Base-by-base conservation (phyloP, 2,113 vertebrate genomes). In the Sula dactylatra region DNA sequence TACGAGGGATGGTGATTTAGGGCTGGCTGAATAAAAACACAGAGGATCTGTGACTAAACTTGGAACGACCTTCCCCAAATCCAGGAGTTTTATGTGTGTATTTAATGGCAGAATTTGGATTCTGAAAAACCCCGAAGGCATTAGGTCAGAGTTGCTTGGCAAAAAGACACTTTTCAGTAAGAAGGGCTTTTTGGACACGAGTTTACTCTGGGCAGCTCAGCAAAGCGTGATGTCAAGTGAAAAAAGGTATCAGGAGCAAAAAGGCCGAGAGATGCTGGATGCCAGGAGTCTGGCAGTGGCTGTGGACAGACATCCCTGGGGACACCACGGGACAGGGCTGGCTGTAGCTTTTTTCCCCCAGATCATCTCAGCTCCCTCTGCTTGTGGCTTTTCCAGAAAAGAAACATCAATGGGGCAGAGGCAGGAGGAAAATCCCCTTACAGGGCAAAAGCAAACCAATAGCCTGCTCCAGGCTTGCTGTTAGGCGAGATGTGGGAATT, bases 341-440 rank as follows among this genome's bases (percentile, higher is more conserved):
- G 50, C 10, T 34, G 6, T 0, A 7, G 55, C 8, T 82, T 69
- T 69, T 55, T 50, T 13, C 27, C 44, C 44, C 44, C 73, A 59
- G 22, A 12, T 85, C 42, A 22, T 47, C 15, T 8, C 71, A 76
- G 59, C 59, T 94, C 74, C 26, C 16, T 77, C 40, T 77, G 90
- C 79, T 92, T 82, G 59, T 90, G 82, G 32, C 50, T 81, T 80
- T 67, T 77, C 93, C 87, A 59, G 70, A 54, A 84, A 45, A 83
- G 40, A 38, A 72, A 65, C 27, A 42, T 16, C 29, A 34, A 2
- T 25, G 54, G 50, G 36, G 27, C 31, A 69, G 40, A 66, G 55
- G 66, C 17, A 69, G 66, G 19, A 84, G 52, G 27, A 82, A 85
- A 77, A 80, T 52, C 59, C 50, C 54, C 6, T 45, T 38, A 13